Percentiles rank a stretch among this genome's conserved stretches.
Conservation (phyloP, 2,797 vertebrate genomes). For the Rachycentron canadum region DNA sequence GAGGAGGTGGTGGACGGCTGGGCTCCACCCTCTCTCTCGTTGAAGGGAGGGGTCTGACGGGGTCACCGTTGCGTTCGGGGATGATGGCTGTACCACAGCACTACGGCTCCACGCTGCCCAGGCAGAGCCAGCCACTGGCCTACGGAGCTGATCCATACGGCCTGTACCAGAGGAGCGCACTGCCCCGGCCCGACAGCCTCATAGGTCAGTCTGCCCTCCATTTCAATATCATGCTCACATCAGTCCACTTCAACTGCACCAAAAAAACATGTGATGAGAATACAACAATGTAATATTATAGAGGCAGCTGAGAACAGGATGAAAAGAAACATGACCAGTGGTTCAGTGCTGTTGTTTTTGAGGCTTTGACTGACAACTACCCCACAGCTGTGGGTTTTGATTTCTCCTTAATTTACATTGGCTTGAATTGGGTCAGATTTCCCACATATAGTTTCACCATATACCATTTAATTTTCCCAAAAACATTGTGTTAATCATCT, state of each 20-base stretch:
- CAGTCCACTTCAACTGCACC: background rate
- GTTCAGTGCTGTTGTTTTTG: no score
- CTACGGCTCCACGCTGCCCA: constrained; percentile 89
- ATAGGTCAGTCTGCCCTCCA: constrained; percentile 88
- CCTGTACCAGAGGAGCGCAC: constrained; percentile 94
- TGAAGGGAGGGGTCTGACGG: constrained; percentile 86
- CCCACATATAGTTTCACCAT: no score
- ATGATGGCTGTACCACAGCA: constrained; percentile 98
- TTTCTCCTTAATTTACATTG: no score
- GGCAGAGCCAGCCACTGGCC: constrained; percentile 87
- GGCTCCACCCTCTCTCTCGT: constrained; percentile 90
- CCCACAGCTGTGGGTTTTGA: no score
- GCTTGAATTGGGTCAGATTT: no score
- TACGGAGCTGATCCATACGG: constrained; percentile 92
- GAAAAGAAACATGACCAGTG: no score
- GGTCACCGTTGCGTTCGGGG: constrained; percentile 90
- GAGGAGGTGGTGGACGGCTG: constrained; percentile 73
- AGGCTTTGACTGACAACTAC: background rate
- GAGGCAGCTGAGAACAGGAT: background rate
- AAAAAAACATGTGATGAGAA: background rate
- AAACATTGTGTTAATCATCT: background rate
- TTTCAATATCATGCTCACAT: background rate
- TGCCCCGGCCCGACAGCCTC: constrained; percentile 96
- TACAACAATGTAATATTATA: background rate
- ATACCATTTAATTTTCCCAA: background rate